Base-by-base conservation (phyloP, 2,888 invertebrate species). In the Halictus quadricinctus region DNA sequence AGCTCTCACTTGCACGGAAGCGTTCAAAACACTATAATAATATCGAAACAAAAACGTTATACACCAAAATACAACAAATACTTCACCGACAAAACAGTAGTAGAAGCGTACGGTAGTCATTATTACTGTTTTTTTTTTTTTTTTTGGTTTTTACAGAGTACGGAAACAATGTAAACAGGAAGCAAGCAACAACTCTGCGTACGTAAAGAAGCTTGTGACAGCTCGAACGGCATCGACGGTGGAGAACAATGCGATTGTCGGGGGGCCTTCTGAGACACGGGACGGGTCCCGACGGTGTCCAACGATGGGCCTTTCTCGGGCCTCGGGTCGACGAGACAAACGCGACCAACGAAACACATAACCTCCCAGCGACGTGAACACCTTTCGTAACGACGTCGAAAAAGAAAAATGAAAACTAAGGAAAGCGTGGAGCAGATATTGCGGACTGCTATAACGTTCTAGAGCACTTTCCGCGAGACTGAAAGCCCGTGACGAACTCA, bases 171-270 rank as follows among this genome's bases (percentile, higher is more conserved):
- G 85, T 80, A 76, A 36, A 72, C 75, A 81, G 36, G 79, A 88
- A 88, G 88, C 88, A 88, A 88, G 90, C 90, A 58, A 86, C 79
- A 89, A 83, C 43, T 82, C 70, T 83, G 87, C 82, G 60, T 76
- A 88, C 83, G 83, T 75, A 85, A 82, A 83, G 88, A 89, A 87
- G 83, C 83, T 80, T 76, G 36, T 46, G 43, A 83, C 69, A 64
- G 29, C 76, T 76, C 54, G 41, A 64, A 58, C 60, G 50, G 15
- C 72, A 48, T 50, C 8, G 29, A 72, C 50, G 72, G 50, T 72
- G 3, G 21, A 50, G 25, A 72, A 48, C 18, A 25, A 29, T 18
- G 25, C 48, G 48, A 25, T 36, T 36, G 36, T 36, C 36, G 29
- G 0, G 36, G 36, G 36, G 36, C 36, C 36, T 36, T 36, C 36